Percentiles rank a stretch among this genome's conserved stretches.
Evolutionary conservation across 30 jellyfish, hydroid and myxozoan genomes (phyloP).

Genomic region (Mastigias papua): DNA sequence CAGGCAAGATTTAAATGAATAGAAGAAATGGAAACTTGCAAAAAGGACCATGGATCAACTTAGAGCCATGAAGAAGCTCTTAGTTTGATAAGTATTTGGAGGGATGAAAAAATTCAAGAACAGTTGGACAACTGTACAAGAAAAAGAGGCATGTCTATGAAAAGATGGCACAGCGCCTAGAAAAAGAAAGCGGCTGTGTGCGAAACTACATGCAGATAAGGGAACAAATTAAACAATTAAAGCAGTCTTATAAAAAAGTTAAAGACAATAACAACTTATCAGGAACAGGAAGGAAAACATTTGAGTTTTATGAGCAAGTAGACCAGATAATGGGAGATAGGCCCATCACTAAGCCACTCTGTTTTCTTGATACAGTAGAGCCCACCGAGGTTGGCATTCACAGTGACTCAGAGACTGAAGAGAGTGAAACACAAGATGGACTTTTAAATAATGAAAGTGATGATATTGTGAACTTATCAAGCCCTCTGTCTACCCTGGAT

Average conservation of each 20-base stretch:
- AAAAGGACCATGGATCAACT: neutral
- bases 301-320: slow-evolving; percentile 16
- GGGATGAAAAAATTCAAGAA: slow-evolving; percentile 20
- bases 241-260: slow-evolving; percentile 22
- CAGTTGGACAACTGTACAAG: slow-evolving; percentile 33
- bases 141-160: slow-evolving; percentile 11
- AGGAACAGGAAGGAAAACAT: neutral
- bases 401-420: too few relatives aligned
- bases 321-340: slow-evolving; percentile 49
- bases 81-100: slow-evolving; percentile 16
- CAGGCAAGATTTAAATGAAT: neutral
- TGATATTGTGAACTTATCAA: too few relatives aligned
- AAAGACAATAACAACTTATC: neutral
- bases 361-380: too few relatives aligned
- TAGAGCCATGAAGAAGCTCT: slow-evolving; percentile 29
- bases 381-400: too few relatives aligned
- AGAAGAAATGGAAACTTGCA: neutral
- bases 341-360: slow-evolving; percentile 42
- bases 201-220: neutral
- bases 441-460: too few relatives aligned
- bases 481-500: too few relatives aligned
- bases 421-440: too few relatives aligned
- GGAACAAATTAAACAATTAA: slow-evolving; percentile 40
- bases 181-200: slow-evolving; percentile 1
- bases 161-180: slow-evolving; percentile 30